Evolutionary conservation across 2,888 invertebrate species (phyloP), one percentile per base, ranked within the genome.

Genomic region (Syritta pipiens): DNA sequence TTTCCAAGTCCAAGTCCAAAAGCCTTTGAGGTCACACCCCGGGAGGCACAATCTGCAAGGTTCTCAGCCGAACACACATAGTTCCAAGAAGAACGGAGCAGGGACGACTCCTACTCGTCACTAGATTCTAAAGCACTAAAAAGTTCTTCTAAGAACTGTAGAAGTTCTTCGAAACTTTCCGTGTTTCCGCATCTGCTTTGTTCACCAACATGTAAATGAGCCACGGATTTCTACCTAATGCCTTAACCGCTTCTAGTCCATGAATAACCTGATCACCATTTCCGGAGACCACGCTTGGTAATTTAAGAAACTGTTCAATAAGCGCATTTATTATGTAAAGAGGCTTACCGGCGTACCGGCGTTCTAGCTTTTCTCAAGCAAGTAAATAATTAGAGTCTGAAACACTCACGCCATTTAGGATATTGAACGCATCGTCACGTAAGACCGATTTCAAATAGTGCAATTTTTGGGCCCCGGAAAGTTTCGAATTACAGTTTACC

Each of bases 41-140:
- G 63, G 0, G 83, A 83, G 5, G 81, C 76, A 4, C 75, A 37
- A 62, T 84, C 83, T 0, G 83, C 83, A 4, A 82, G 81, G 35
- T 84, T 84, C 4, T 74, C 46, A 1, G 28, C 46, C 2, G 82
- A 75, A 4, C 60, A 48, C 1, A 84, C 71, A 65, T 83, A 82
- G 4, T 67, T 62, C 83, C 83, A 83, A 24, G 30, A 14, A 0
- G 44, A 49, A 9, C 37, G 20, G 1, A 72, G 40, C 1, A 69
- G 20, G 0, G 10, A n/a, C n/a, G n/a, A n/a, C n/a, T n/a, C n/a
- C n/a, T n/a, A n/a, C n/a, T n/a, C n/a, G 24, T 24, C 40, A 40
- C 40, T 17, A 17, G 5, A 5, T 14, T 40, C 40, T 4, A 40
- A 14, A 40, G 19, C 19, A 40, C 17, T 40, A 19, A 17, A 17